Evolutionary conservation across 2,888 invertebrate species (phyloP), one percentile per base, ranked within the genome.

Genomic region (Habroteleia sp.): DNA sequence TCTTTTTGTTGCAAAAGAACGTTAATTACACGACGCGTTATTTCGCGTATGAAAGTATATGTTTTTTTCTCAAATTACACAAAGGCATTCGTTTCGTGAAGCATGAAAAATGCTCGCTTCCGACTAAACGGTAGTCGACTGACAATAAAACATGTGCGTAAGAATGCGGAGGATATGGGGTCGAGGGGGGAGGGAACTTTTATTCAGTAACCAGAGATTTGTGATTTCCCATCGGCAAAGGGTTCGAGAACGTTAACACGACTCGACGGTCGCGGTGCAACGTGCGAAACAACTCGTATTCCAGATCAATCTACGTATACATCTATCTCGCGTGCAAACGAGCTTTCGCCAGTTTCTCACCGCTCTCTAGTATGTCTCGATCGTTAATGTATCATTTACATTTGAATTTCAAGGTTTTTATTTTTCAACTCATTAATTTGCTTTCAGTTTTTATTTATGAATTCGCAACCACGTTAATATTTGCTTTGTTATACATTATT

Each of bases 101-200:
- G 72, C 44, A 76, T 76, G 78, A 77, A 77, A 79, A 48, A 50
- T 77, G 73, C 76, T 74, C 44, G 78, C 80, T 78, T 77, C 78
- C 79, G 68, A 69, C 78, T 74, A 81, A 81, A 83, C 82, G 79
- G 81, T 78, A 80, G 80, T 80, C 44, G 44, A 44, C 69, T 46
- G 73, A 73, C 73, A 73, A 73, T 73, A 52, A 73, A 73, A 66
- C 60, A 25, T 25, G 31, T 52, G 14, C 20, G 44, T 14, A 44
- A 42, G 54, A 54, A 65, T 54, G 54, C 52, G 48, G 20, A 11
- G 48, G 25, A 20, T 42, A 20, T 42, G 50, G 42, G 48, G n/a
- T n/a, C n/a, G n/a, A n/a, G n/a, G n/a, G n/a, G n/a, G n/a, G n/a
- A n/a, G n/a, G 39, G 41, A 33, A 46, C 25, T 60, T 62, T 62